A percentile compares a stretch with the other conserved stretches of the same genome.
Evolutionary conservation across 2,797 vertebrate species (phyloP).

Genomic region (Thamnophis elegans): DNA sequence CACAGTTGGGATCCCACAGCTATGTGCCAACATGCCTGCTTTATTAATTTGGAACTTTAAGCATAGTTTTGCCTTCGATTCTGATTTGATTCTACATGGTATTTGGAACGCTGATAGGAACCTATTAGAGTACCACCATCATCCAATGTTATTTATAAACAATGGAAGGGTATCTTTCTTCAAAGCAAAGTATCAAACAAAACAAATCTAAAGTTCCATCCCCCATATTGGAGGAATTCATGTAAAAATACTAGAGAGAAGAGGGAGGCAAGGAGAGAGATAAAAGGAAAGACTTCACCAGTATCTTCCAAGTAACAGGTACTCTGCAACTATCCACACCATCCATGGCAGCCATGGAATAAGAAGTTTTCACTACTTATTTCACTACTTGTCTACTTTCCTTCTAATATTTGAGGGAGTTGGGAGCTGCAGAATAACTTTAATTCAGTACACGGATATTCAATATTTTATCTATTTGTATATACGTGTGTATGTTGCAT

Average conservation of each 20-base stretch:
- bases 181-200: neutral
- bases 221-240: neutral
- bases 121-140: neutral
- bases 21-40: too few relatives aligned
- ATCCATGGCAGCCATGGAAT: neutral
- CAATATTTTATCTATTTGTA: neutral
- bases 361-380: neutral
- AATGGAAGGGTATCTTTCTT: neutral
- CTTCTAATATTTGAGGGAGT: neutral
- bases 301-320: neutral
- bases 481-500: neutral
- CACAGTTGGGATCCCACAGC: too few relatives aligned
- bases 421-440: neutral
- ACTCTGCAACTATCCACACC: neutral
- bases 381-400: too few relatives aligned
- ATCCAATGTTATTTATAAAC: neutral
- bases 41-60: too few relatives aligned
- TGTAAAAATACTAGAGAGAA: neutral
- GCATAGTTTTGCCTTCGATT: too few relatives aligned
- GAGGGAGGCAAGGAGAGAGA: neutral
- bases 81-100: too few relatives aligned
- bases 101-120: too few relatives aligned
- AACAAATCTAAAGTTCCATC: too few relatives aligned
- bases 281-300: neutral
- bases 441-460: neutral